Conservation (phyloP, 1,140 invertebrate species). For the Hyles euphorbiae region DNA sequence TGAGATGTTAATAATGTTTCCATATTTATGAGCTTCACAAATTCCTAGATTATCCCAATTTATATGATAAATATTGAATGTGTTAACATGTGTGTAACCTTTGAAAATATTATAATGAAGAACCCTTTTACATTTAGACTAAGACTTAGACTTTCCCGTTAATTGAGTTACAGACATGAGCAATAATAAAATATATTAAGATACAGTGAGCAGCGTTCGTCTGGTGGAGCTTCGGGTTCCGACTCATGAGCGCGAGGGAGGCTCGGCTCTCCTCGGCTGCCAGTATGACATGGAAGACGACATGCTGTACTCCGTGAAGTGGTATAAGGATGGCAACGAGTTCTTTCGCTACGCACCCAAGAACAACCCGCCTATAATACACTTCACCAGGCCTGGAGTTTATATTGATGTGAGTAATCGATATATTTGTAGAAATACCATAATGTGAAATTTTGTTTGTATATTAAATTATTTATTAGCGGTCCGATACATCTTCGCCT, state of each 20-base stretch:
- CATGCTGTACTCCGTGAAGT: slow-evolving; percentile 85
- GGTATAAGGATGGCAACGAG: slow-evolving; percentile 85
- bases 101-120: too few relatives aligned
- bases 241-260: slow-evolving; percentile 75
- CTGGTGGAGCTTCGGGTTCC: slow-evolving; percentile 70
- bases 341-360: slow-evolving; percentile 79
- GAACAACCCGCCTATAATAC: slow-evolving; percentile 75
- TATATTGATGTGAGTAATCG: slow-evolving; percentile 77
- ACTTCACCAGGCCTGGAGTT: slow-evolving; percentile 77
- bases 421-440: not conserved
- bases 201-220: slow-evolving; percentile 32
- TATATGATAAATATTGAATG: too few relatives aligned
- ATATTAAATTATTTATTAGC: too few relatives aligned
- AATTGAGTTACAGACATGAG: too few relatives aligned
- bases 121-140: too few relatives aligned
- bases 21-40: too few relatives aligned
- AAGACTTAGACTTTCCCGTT: too few relatives aligned
- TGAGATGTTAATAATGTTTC: too few relatives aligned
- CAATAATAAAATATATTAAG: slow-evolving; percentile 16
- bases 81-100: too few relatives aligned
- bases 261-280: slow-evolving; percentile 75
- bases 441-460: too few relatives aligned
- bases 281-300: slow-evolving; percentile 78
- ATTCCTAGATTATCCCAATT: too few relatives aligned
- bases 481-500: too few relatives aligned